phyloP scores from a whole-genome alignment of 2,797 vertebrate species.

The Tragelaphus eurycerus region DNA sequence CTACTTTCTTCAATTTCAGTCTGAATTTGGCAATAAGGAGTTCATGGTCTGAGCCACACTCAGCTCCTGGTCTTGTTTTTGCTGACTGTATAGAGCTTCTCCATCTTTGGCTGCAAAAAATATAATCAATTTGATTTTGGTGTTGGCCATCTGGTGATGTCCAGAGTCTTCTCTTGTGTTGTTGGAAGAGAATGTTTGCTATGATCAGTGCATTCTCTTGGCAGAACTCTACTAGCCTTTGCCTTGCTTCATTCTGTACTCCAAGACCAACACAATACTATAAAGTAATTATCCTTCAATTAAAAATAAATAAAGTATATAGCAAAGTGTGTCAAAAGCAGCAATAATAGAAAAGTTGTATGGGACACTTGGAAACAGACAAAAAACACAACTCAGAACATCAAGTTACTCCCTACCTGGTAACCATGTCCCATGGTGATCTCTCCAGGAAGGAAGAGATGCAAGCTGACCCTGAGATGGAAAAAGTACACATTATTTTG shows the following conservation, averaged over 20 bases:
- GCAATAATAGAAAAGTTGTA: not conserved
- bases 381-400: not conserved
- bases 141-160: not conserved
- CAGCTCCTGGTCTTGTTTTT: not conserved
- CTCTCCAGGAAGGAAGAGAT: not conserved
- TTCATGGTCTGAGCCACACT: not conserved
- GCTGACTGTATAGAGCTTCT: not conserved
- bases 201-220: not conserved
- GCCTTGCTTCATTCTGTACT: not conserved
- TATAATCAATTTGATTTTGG: not conserved
- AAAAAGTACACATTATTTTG: not conserved
- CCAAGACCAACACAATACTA: not conserved
- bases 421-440: not conserved
- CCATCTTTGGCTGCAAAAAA: not conserved
- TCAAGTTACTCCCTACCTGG: not conserved
- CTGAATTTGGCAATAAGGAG: not conserved
- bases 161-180: not conserved
- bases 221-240: not conserved
- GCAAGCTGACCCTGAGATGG: rapidly evolving
- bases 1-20: not conserved
- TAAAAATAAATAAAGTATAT: not conserved
- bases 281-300: not conserved
- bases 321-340: not conserved
- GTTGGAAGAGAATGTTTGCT: not conserved
- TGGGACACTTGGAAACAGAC: not conserved